These are phyloP conservation scores for Caligus rogercresseyi DNA, from an alignment of 1,140 invertebrate genomes.

Conservation along the genomic window DNA sequence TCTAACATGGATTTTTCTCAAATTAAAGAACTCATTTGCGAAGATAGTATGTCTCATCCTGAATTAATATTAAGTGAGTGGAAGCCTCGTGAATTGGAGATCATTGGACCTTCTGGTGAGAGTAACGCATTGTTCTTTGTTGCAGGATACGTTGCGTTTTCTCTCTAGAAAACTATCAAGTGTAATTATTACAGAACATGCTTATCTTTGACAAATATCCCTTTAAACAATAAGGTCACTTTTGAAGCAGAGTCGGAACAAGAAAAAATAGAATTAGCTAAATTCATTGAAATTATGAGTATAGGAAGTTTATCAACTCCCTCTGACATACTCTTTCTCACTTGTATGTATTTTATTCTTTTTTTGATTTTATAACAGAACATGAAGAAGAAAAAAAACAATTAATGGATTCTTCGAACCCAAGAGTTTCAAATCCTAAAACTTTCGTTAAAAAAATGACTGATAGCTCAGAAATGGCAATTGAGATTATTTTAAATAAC, in stretches of 20 bases:
- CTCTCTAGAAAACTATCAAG: neutral
- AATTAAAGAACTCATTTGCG: neutral
- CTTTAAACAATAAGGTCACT: neutral
- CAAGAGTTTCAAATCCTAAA: neutral
- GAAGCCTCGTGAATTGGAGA: neutral
- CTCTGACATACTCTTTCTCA: neutral
- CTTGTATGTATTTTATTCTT: neutral
- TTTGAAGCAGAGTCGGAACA: neutral
- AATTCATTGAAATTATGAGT: neutral
- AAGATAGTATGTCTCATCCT: neutral
- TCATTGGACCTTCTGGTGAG: neutral
- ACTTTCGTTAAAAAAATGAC: neutral
- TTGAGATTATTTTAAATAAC: no score
- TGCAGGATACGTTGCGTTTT: neutral
- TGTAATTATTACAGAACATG: neutral
- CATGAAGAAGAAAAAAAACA: neutral
- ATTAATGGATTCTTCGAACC: neutral
- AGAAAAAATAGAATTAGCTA: neutral
- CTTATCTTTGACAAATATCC: neutral
- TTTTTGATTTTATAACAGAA: neutral
- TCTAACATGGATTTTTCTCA: neutral
- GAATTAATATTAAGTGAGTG: neutral
- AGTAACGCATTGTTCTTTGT: neutral
- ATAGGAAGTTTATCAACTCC: neutral
- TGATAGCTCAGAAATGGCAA: neutral